phyloP scores from a whole-genome alignment of 1,140 invertebrate species.

The Papilio dardanus region DNA sequence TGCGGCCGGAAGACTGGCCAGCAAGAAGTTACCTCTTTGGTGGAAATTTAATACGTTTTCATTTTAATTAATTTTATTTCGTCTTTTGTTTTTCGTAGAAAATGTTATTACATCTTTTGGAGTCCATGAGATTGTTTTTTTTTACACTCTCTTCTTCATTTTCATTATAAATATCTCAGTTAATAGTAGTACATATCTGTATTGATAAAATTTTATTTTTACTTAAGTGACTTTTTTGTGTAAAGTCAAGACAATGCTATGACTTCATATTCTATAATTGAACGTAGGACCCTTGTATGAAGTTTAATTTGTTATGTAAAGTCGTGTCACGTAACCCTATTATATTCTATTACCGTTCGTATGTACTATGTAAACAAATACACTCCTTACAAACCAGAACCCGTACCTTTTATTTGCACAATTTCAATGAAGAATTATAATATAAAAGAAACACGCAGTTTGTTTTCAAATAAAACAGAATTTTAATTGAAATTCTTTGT shows the following conservation, averaged over 20 bases:
- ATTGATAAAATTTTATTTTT: too few relatives aligned
- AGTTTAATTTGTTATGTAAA: slow-evolving; percentile 17
- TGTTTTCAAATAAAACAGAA: not conserved
- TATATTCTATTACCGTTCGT: slow-evolving; percentile 7
- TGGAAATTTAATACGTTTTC: too few relatives aligned
- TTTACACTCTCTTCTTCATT: too few relatives aligned
- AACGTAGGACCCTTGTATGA: not conserved
- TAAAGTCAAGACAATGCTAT: not conserved
- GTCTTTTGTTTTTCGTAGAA: too few relatives aligned
- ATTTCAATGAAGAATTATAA: slow-evolving; percentile 17
- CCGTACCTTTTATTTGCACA: not conserved
- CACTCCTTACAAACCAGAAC: not conserved
- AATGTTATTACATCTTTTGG: too few relatives aligned
- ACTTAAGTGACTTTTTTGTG: too few relatives aligned
- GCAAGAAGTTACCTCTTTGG: too few relatives aligned
- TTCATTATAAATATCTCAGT: too few relatives aligned
- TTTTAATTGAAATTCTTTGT: not conserved
- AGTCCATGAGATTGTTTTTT: too few relatives aligned
- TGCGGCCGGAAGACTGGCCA: too few relatives aligned
- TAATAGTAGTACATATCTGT: too few relatives aligned
- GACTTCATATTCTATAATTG: slow-evolving; percentile 1
- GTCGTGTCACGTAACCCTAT: slow-evolving; percentile 13
- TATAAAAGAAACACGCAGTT: not conserved
- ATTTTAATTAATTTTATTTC: too few relatives aligned
- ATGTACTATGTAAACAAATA: not conserved